Conservation (phyloP, 2,113 vertebrate species). For the Vanacampus margaritifer region DNA sequence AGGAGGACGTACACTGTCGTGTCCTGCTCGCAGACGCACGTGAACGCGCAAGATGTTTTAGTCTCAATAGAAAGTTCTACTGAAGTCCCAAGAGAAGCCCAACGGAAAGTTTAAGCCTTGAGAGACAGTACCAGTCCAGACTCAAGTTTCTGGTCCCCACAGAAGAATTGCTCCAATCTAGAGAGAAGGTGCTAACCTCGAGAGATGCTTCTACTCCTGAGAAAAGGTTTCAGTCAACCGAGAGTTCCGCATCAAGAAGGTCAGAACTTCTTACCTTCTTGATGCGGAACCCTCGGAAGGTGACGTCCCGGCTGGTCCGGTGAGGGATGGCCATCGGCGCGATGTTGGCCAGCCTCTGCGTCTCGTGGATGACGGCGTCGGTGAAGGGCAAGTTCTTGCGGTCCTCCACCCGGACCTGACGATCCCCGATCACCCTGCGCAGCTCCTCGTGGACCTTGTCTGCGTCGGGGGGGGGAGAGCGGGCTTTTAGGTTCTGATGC, state of each 20-base stretch:
- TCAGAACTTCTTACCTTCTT: conserved; percentile 39
- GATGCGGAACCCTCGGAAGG: conserved; percentile 38
- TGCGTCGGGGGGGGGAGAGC: background rate
- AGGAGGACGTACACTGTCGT: conserved; percentile 37
- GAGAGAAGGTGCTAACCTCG: too few species aligned
- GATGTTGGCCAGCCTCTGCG: conserved; percentile 33
- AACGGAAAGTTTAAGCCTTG: too few species aligned
- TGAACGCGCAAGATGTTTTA: too few species aligned
- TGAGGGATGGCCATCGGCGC: conserved; percentile 14
- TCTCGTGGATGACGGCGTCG: conserved; percentile 47
- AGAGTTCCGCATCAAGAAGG: too few species aligned
- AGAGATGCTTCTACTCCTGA: background rate
- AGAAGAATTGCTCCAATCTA: too few species aligned
- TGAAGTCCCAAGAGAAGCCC: too few species aligned
- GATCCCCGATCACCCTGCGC: conserved; percentile 21
- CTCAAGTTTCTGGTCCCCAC: too few species aligned
- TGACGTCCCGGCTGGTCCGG: conserved; percentile 19
- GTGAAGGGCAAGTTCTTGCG: conserved; percentile 35
- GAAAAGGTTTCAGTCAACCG: background rate
- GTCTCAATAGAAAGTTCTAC: too few species aligned
- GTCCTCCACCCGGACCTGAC: conserved; percentile 25
- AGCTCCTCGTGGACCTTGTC: conserved; percentile 46
- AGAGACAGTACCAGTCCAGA: too few species aligned
- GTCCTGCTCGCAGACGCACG: conserved; percentile 16
- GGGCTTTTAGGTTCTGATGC: background rate